Conservation (phyloP, 2,797 vertebrate species). For the Urophycis tenuis region DNA sequence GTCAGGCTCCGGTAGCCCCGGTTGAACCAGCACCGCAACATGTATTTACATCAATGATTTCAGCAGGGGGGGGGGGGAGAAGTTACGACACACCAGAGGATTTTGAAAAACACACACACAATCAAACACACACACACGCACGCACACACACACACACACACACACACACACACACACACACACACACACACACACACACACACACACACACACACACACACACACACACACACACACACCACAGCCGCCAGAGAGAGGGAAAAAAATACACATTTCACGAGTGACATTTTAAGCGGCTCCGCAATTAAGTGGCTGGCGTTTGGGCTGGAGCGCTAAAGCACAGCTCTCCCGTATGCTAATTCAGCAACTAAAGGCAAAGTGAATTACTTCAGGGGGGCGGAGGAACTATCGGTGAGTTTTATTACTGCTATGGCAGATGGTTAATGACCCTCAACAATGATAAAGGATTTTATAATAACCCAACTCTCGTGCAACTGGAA, state of each 20-base stretch:
- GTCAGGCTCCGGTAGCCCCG: constrained; percentile 35
- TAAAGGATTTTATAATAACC: constrained; percentile 60
- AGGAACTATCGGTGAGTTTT: constrained; percentile 52
- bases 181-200: too few species aligned
- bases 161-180: background rate
- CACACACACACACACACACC: too few species aligned
- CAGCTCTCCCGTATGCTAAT: constrained; percentile 53
- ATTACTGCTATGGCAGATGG: constrained; percentile 60
- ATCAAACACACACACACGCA: too few species aligned
- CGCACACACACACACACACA: background rate
- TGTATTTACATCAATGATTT: constrained; percentile 44
- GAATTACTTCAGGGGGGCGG: constrained; percentile 46
- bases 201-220: too few species aligned
- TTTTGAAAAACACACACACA: too few species aligned
- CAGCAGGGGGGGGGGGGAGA: background rate
- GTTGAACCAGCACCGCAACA: constrained; percentile 37
- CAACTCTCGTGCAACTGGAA: constrained; percentile 36
- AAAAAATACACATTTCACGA: constrained; percentile 28
- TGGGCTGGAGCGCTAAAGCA: constrained; percentile 32
- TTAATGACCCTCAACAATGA: constrained; percentile 61
- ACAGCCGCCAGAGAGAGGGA: background rate
- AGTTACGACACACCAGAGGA: too few species aligned
- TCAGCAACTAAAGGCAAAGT: constrained; percentile 40
- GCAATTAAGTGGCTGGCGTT: constrained; percentile 47
- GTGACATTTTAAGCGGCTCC: constrained; percentile 50